Base-by-base conservation (phyloP, 2,113 vertebrate genomes). In the Oplegnathus fasciatus region DNA sequence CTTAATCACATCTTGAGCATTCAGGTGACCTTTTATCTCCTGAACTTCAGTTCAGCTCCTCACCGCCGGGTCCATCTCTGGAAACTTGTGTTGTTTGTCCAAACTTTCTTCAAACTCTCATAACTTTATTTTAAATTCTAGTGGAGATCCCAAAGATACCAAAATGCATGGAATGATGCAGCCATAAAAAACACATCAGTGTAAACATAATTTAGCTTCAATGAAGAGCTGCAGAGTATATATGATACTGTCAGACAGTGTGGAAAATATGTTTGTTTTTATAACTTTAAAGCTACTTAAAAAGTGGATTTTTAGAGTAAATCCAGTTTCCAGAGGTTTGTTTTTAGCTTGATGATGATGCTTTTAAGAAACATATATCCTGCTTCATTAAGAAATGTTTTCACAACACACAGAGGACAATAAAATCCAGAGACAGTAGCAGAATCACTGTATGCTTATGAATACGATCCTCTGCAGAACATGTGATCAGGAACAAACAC, bases 201-300 rank as follows among this genome's bases (percentile, higher is more conserved):
- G 3, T 18, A 48, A 48, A 48, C 14, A 4, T 30, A 13, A 20
- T 69, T n/a, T 28, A 57, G 50, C 65, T 48, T 34, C 55, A 13
- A 9, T 17, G 18, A 66, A 9, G 46, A 78, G 58, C 52, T 73
- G 54, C 76, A 61, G 28, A 72, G 34, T 37, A 17, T 46, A 57
- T 61, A 54, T 3, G 13, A 52, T n/a, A 28, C 83, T 85, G 77
- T 75, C 10, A 64, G 57, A 85, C 83, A 75, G 71, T 70, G 26
- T 57, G 69, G 3, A 32, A 30, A 18, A 54, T 18, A 1, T 55
- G 6, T 57, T 65, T 48, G 26, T 57, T 58, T 37, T 46, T 70
- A 46, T 22, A 37, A 84, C 37, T 34, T 8, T 48, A 85, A 80
- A 80, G 77, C 77, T 55, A 64, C 77, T 80, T 80, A 62, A 67